These are phyloP conservation scores for Julus scandinavius DNA, from an alignment of 2,888 invertebrate species.

Conservation along the genomic window DNA sequence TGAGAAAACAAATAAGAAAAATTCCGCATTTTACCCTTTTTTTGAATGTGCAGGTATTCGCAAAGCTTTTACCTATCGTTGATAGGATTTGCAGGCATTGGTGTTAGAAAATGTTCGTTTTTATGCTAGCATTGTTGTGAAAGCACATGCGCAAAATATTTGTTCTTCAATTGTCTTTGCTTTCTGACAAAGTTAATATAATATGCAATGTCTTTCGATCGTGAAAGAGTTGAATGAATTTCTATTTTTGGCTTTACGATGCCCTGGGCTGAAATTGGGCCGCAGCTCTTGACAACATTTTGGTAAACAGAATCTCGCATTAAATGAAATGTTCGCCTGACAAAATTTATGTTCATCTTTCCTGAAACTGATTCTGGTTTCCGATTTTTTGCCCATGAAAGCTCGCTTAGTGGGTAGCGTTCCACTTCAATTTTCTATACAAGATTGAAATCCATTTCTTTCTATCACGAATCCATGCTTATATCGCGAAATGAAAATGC, in stretches of 20 bases:
- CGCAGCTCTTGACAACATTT: constrained; percentile 35
- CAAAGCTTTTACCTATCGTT: too few relatives aligned
- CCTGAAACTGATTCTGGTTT: constrained; percentile 39
- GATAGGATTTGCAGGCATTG: too few relatives aligned
- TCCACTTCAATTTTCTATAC: constrained; percentile 39
- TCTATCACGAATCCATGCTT: constrained; percentile 22
- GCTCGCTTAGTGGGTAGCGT: constrained; percentile 37
- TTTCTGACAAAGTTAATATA: constrained; percentile 10
- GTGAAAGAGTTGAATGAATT: constrained; percentile 23
- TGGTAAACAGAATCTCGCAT: constrained; percentile 34
- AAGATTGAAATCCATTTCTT: constrained; percentile 36
- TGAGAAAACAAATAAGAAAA: too few relatives aligned
- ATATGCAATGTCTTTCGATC: constrained; percentile 28
- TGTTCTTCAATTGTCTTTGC: neutral
- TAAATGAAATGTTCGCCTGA: constrained; percentile 39
- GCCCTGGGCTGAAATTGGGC: constrained; percentile 20
- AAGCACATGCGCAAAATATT: neutral
- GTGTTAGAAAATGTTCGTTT: too few relatives aligned
- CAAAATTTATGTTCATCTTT: constrained; percentile 40
- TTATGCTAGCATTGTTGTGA: too few relatives aligned
- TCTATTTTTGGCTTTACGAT: constrained; percentile 31
- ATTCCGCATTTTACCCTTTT: too few relatives aligned
- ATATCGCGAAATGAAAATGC: constrained; percentile 17
- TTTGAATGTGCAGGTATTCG: too few relatives aligned
- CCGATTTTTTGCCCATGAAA: constrained; percentile 39